Base-by-base conservation (phyloP, 2,888 invertebrate genomes). In the Zaprionus lineosus region DNA sequence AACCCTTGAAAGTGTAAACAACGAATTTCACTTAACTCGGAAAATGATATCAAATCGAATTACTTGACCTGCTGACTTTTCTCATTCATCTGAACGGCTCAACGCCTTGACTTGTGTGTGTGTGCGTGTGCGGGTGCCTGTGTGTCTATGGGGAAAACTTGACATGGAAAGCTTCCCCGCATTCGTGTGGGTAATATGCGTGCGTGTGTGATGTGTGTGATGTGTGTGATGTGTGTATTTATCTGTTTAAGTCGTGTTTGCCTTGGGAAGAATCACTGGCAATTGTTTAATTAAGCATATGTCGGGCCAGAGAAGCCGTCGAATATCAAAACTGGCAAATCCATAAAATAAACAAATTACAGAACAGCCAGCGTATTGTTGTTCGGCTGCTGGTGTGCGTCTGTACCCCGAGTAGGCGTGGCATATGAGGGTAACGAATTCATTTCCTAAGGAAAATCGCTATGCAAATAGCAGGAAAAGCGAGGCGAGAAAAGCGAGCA, bases 261-360 rank as follows among this genome's bases (percentile, higher is more conserved):
- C 55, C 21, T 18, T 68, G 48, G 12, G 40, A 46, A 34, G 40
- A 59, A 37, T 50, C 50, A 24, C 29, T 55, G 68, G 67, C 59
- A 69, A 63, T 71, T 74, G 71, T 63, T 71, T 71, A 71, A 71
- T 71, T 74, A 71, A 56, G 71, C 71, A 70, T 74, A 74, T 64
- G 63, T 56, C 46, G 63, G 57, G 50, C 26, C 53, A 37, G 50
- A 50, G 48, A 71, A 66, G 52, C 72, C 73, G 76, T 51, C 76
- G 48, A 33, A 71, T 53, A 59, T 60, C 63, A 64, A 74, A 60
- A 40, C 59, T 65, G 58, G 26, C 48, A 78, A 85, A 85, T 79
- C 78, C 78, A 79, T 71, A 79, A 85, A 85, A 68, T 55, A 78
- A 78, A 78, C 78, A 78, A 83, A 78, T 78, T 78, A 83, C 84